Evolutionary conservation across 2,888 invertebrate genomes (phyloP).

Genomic region (Pachydiplax longipennis): DNA sequence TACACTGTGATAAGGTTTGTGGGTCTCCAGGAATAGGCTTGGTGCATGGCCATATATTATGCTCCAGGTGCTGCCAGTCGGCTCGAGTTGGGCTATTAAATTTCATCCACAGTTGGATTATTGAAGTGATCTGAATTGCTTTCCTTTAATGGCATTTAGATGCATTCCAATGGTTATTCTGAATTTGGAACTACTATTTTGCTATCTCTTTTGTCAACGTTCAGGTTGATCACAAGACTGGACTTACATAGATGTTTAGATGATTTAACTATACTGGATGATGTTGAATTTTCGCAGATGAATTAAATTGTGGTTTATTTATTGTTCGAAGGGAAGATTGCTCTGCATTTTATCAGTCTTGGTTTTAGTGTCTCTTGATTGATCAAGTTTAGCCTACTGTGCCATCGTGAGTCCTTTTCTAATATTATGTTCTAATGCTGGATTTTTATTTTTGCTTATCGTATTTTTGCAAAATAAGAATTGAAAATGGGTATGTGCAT

Average conservation of each 20-base stretch:
- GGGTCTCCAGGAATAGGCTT: not conserved
- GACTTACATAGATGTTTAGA: constrained; percentile 11
- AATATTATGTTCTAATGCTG: constrained; percentile 10
- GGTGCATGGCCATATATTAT: not conserved
- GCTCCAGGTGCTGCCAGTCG: constrained; percentile 28
- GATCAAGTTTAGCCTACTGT: not conserved
- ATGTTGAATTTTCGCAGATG: not conserved
- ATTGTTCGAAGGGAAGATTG: not conserved
- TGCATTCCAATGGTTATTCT: constrained; percentile 41
- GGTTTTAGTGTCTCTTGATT: not conserved
- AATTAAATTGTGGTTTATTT: constrained; percentile 19
- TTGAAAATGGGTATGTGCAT: not conserved
- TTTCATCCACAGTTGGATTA: not conserved
- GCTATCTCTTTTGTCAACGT: constrained; percentile 44
- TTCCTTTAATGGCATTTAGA: constrained; percentile 30
- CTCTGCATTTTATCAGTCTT: constrained; percentile 22
- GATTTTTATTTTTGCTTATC: constrained; percentile 15
- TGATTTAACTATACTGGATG: constrained; percentile 16
- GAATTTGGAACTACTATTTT: constrained; percentile 37
- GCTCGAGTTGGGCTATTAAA: too few species aligned
- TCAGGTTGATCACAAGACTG: constrained; percentile 39
- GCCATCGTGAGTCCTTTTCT: not conserved
- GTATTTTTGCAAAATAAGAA: constrained; percentile 1
- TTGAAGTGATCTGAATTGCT: constrained; percentile 26
- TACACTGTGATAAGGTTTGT: constrained; percentile 38